Evolutionary conservation across 2,113 vertebrate genomes (phyloP).

Genomic region (cattle (Bos taurus)): ARS-UCD2.0 NC_037335.1:93337001-93337500

Average conservation of each 20-base stretch:
- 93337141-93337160: too few relatives aligned
- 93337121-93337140: too few relatives aligned
- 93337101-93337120: too few relatives aligned
- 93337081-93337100: too few relatives aligned
- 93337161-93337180: too few relatives aligned
- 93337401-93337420: neutral
- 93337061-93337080: too few relatives aligned
- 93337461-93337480: conserved; percentile 29
- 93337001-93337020: too few relatives aligned
- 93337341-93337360: neutral
- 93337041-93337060: too few relatives aligned
- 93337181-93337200: too few relatives aligned
- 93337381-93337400: neutral
- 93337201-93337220: too few relatives aligned
- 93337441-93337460: neutral
- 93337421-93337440: neutral
- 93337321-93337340: neutral
- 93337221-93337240: neutral
- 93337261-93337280: neutral
- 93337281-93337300: neutral
- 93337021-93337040: too few relatives aligned
- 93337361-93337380: neutral
- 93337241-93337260: neutral
- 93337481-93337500: conserved; percentile 44
- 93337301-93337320: neutral